phyloP scores from a whole-genome alignment of 2,113 vertebrate genomes.

The Myotis yumanensis region DNA sequence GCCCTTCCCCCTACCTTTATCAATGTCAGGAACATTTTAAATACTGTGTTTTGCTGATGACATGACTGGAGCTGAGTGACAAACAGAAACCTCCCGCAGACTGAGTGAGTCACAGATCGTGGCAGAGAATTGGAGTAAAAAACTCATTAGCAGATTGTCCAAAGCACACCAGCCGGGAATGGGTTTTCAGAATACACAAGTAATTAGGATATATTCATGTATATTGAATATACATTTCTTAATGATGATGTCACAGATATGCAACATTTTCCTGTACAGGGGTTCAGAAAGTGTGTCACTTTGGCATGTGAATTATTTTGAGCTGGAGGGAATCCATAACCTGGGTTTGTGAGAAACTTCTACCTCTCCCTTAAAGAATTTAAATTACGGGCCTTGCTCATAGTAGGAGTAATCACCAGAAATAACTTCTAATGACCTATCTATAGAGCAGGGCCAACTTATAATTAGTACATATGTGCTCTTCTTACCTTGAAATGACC shows the following conservation, averaged over 20 bases:
- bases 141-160: not conserved
- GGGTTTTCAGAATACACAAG: not conserved
- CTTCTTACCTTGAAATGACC: not conserved
- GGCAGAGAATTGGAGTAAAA: not conserved
- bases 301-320: not conserved
- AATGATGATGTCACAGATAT: not conserved
- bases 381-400: not conserved
- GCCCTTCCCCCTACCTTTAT: conserved; percentile 10
- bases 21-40: not conserved
- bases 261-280: not conserved
- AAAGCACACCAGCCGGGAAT: not conserved
- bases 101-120: not conserved
- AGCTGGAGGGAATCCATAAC: not conserved
- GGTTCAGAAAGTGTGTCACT: not conserved
- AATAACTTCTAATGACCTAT: not conserved
- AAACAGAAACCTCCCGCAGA: conserved; percentile 37
- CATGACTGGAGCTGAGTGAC: not conserved
- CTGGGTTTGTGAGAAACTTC: not conserved
- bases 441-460: no score
- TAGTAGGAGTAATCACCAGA: not conserved
- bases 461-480: not conserved
- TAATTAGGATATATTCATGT: not conserved
- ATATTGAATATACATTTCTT: not conserved
- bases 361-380: not conserved
- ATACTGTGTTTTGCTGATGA: not conserved